A percentile compares a stretch with the other conserved stretches of the same genome.
phyloP scores from a whole-genome alignment of 2,888 invertebrate species.

The Leptinotarsa haldemani region DNA sequence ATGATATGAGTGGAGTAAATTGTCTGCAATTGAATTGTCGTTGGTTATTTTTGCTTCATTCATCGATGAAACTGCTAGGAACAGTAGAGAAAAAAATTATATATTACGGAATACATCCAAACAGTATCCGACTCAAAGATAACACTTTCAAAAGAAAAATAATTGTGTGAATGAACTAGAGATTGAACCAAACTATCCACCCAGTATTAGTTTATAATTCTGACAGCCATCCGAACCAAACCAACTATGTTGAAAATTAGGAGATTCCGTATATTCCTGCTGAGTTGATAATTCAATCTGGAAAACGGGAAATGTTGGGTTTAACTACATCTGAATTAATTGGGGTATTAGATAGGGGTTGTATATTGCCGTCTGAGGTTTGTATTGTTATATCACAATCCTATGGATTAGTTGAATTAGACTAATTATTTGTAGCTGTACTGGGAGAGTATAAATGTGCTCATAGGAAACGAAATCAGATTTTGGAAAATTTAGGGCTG shows the following conservation, averaged over 20 bases:
- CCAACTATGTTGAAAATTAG: slow-evolving; percentile 29
- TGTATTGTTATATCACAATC: slow-evolving; percentile 18
- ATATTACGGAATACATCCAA: too few relatives aligned
- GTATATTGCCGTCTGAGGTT: slow-evolving; percentile 32
- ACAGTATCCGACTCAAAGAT: too few relatives aligned
- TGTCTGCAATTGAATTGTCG: too few relatives aligned
- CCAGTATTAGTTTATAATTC: not conserved
- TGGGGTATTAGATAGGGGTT: slow-evolving; percentile 34
- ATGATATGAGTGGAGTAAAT: too few relatives aligned
- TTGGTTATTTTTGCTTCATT: too few relatives aligned
- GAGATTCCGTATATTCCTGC: slow-evolving; percentile 31
- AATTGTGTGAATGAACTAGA: too few relatives aligned
- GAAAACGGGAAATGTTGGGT: slow-evolving; percentile 42
- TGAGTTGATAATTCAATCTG: slow-evolving; percentile 45
- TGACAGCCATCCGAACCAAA: not conserved
- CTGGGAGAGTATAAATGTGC: not conserved
- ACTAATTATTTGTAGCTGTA: not conserved
- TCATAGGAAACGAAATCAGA: not conserved
- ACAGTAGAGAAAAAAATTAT: too few relatives aligned
- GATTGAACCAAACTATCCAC: not conserved
- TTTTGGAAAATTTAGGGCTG: too few relatives aligned
- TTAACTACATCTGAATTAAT: slow-evolving; percentile 40
- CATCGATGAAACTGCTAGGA: too few relatives aligned
- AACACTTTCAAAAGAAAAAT: too few relatives aligned
- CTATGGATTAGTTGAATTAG: slow-evolving; percentile 9